phyloP scores from a whole-genome alignment of 1,140 invertebrate species.

The Listronotus bonariensis region DNA sequence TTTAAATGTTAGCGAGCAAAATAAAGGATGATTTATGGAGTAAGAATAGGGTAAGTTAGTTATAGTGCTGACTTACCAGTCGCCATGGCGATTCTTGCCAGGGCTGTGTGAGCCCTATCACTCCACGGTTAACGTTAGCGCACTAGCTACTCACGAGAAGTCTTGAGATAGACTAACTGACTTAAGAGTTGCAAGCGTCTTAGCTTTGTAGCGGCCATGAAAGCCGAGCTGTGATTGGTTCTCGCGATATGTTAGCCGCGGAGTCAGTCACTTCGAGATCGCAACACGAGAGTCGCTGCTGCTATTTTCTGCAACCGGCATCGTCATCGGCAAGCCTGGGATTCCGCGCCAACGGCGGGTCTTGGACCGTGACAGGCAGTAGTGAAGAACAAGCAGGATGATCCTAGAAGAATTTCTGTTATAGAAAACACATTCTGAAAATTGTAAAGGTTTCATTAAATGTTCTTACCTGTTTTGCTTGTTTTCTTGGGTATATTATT shows the following conservation, averaged over 20 bases:
- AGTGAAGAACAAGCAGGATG: neutral
- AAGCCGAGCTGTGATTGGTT: constrained; percentile 37
- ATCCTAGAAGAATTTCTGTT: constrained; percentile 23
- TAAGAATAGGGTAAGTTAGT: constrained; percentile 8
- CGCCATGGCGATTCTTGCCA: constrained; percentile 47
- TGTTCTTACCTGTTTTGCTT: too few species aligned
- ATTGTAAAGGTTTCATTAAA: too few species aligned
- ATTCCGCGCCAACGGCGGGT: constrained; percentile 14
- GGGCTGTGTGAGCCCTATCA: constrained; percentile 44
- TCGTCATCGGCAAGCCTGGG: constrained; percentile 7
- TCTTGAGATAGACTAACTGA: constrained; percentile 47
- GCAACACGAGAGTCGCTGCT: constrained; percentile 15
- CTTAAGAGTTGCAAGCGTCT: constrained; percentile 41
- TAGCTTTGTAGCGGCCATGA: constrained; percentile 41
- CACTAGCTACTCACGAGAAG: constrained; percentile 47
- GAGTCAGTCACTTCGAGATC: constrained; percentile 43
- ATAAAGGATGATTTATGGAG: neutral
- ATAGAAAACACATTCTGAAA: neutral
- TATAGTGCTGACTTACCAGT: constrained; percentile 40
- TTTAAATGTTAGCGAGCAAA: neutral
- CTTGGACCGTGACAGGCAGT: constrained; percentile 18
- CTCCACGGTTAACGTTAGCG: constrained; percentile 41
- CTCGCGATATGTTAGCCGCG: constrained; percentile 26
- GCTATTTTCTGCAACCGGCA: constrained; percentile 35
- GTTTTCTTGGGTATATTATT: too few species aligned